Conservation (phyloP, 2,113 vertebrate species). For the Promerops cafer region DNA sequence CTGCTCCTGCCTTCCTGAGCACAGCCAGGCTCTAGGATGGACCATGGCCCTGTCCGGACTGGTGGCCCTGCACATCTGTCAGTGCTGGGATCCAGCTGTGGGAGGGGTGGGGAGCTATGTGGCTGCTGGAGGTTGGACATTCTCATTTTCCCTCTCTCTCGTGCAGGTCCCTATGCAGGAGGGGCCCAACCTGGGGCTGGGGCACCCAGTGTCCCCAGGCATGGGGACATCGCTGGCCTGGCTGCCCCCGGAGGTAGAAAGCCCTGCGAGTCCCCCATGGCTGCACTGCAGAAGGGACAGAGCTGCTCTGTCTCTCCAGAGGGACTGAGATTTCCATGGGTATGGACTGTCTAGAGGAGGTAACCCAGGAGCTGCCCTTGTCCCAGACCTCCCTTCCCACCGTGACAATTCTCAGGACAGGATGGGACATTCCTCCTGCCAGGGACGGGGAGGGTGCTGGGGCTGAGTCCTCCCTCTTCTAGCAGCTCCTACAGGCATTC, state of each 20-base stretch:
- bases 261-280: rapidly evolving
- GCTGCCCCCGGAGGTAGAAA: neutral
- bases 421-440: rapidly evolving
- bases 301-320: neutral
- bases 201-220: neutral
- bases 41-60: neutral
- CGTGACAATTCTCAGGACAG: rapidly evolving
- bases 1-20: neutral
- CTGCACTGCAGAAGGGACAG: neutral
- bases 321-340: neutral
- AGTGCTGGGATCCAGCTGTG: neutral
- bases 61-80: neutral
- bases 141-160: neutral
- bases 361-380: neutral
- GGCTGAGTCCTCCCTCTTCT: neutral
- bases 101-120: neutral
- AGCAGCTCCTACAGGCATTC: neutral
- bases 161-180: rapidly evolving
- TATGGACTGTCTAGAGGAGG: neutral
- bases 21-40: neutral
- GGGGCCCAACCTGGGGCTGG: neutral
- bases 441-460: neutral
- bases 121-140: rapidly evolving
- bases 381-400: neutral
- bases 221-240: rapidly evolving